Evolutionary conservation across 2,113 vertebrate genomes (phyloP), one percentile per base, ranked within the genome.

Genomic region (Mastomys natalensis): DNA sequence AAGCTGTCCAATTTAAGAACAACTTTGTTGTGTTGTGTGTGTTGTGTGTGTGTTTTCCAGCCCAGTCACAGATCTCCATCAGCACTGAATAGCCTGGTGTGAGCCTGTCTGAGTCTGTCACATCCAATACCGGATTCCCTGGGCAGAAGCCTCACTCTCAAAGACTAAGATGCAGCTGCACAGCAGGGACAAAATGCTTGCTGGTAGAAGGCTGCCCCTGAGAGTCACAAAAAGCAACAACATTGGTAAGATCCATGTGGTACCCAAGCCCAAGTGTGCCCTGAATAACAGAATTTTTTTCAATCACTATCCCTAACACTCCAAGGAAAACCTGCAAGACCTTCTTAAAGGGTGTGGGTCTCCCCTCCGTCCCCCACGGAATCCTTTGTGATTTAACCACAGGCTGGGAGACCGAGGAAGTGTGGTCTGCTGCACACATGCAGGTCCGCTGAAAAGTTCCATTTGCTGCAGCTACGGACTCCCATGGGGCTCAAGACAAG

Each of bases 401-500:
- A 43, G 45, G 70, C 70, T 34, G 34, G 22, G 66, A 97, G 74
- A 76, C 45, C 86, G 90, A 96, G 91, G 89, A 94, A 98, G 74
- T 87, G 95, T 55, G 58, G 89, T 68, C 70, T 13, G 77, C 92
- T 90, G 31, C 11, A 87, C 37, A 80, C 82, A 53, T 58, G 43
- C 93, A n/a, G 29, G 0, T 97, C 97, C 93, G 91, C 97, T 98
- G 95, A 95, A 97, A 97, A 97, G 97, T 96, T 98, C 96, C 97
- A 96, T 87, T 93, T 40, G 87, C 55, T 43, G 40, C 16, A 43
- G 94, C 96, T 96, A 81, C 87, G 91, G 95, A 96, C 95, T 98
- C 98, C 97, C 95, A 62, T 22, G 87, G 96, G 97, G 90, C 93
- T 97, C 97, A 97, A 97, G 95, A 98, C 97, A 98, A 98, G 98